Evolutionary conservation across 2,797 vertebrate species (phyloP), one percentile per base, ranked within the genome.

Genomic region (Coreius guichenoti): DNA sequence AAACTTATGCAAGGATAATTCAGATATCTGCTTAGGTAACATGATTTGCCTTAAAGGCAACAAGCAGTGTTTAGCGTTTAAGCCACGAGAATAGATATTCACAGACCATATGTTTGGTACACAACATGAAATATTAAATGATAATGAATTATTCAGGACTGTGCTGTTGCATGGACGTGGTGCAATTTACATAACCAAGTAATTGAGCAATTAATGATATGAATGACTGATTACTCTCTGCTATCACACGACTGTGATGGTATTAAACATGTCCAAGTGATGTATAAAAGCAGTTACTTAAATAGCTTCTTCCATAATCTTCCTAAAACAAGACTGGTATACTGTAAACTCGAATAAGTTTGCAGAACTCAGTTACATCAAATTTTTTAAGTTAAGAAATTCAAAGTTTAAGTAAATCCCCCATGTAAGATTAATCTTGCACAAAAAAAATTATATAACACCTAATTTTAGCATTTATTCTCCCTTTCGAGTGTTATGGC

Each of bases 201-300:
- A 94, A 95, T 93, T 91, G 92, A 92, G 90, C 92, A 92, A 94
- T 95, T 94, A 93, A 94, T 93, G 92, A 93, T 89, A 90, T 89
- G 91, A 94, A 93, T 92, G 91, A 90, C 89, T 92, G 91, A 95
- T 94, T 92, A 93, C 90, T 88, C 90, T 91, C 87, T 91, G 94
- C 90, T 88, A 88, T 90, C 87, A 88, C 82, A 82, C 85, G 80
- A 90, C 88, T 88, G 89, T 89, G 91, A 89, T 86, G 83, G 80
- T 89, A 95, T 93, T 92, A 91, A 92, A 89, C 54, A 80, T 88
- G 92, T 93, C 91, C 88, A 92, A 94, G 89, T 91, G 88, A 86
- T 90, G 90, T 90, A 93, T 90, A 89, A 91, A 91, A 91, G 86
- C 36, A 88, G 85, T 90, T 82, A 87, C 92, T 92, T 90, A 90